Conservation (phyloP, 2,888 invertebrate genomes). For the Bursaphelenchus okinawaensis region DNA sequence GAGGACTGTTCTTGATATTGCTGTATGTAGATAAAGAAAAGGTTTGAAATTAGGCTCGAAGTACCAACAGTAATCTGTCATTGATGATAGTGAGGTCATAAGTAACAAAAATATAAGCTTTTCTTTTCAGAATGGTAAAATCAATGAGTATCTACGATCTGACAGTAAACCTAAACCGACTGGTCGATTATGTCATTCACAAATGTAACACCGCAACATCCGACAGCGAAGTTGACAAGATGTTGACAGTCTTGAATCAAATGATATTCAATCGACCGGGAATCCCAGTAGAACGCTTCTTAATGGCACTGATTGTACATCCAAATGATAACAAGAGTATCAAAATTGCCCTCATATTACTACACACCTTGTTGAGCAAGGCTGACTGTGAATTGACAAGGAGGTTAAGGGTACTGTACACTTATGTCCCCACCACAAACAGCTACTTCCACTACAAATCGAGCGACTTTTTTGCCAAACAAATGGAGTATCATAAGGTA, state of each 20-base stretch:
- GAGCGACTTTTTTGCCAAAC: conserved; percentile 32
- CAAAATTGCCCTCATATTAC: conserved; percentile 15
- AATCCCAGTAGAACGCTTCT: conserved; percentile 42
- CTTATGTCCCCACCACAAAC: conserved; percentile 19
- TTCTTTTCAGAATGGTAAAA: conserved; percentile 12
- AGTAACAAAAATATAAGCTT: too few relatives aligned
- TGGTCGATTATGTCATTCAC: conserved; percentile 30
- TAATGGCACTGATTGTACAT: conserved; percentile 42
- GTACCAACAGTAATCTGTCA: too few relatives aligned
- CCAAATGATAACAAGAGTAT: conserved; percentile 41
- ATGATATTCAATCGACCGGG: conserved; percentile 37
- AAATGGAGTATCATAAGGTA: background rate
- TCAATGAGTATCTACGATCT: conserved; percentile 22
- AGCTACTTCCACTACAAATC: conserved; percentile 20
- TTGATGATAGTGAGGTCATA: too few relatives aligned
- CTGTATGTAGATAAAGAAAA: too few relatives aligned
- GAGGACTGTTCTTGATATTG: too few relatives aligned
- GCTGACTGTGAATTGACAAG: background rate
- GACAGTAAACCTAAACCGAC: conserved; percentile 22
- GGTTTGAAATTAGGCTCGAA: too few relatives aligned
- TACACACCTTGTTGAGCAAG: background rate
- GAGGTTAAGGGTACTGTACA: conserved; percentile 5
- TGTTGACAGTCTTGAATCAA: conserved; percentile 29
- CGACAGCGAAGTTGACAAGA: conserved; percentile 18
- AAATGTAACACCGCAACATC: background rate